Base-by-base conservation (phyloP, 2,113 vertebrate genomes). In the Pycnonotus jocosus region DNA sequence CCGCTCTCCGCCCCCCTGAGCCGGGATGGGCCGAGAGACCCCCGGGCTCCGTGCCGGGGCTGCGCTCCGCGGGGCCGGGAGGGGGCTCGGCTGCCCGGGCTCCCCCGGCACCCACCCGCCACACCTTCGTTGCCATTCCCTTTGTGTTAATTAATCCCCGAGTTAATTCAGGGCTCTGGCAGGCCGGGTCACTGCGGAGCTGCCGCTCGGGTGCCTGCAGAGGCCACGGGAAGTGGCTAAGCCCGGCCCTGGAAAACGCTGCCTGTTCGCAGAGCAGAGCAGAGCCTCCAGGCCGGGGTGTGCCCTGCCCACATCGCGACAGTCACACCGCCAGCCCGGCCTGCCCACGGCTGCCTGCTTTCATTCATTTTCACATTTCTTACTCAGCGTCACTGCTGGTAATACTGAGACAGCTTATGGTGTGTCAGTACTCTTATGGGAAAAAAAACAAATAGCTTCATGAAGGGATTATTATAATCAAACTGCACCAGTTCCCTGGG, bases 111-210 rank as follows among this genome's bases (percentile, higher is more conserved):
- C 24, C 42, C 3, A 2, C 25, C 40, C 76, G 0, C 40, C 2
- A 2, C 44, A 15, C 37, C 44, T 8, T 5, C 15, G 24, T 2
- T 2, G 24, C 64, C 73, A 0, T 13, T 0, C 0, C 33, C 3
- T 3, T 5, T 3, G 23, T 28, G 53, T 7, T 1, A 1, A n/a
- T n/a, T n/a, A n/a, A n/a, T n/a, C n/a, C n/a, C 16, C 28, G 53
- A 5, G 3, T 7, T 3, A 0, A 2, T 2, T 2, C 3, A 1
- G 7, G 7, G 54, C 54, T 27, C 53, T 1, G 45, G 30, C 60
- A 30, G 44, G 24, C 28, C 5, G 16, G 21, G 21, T 7, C 50
- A 2, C 15, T 6, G 73, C 57, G 2, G 66, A n/a, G 14, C 40
- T 60, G 17, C 65, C 18, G 5, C 3, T 12, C 19, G 2, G 11